Base-by-base conservation (phyloP, 2,113 vertebrate genomes). In the Bagarius yarrelli region DNA sequence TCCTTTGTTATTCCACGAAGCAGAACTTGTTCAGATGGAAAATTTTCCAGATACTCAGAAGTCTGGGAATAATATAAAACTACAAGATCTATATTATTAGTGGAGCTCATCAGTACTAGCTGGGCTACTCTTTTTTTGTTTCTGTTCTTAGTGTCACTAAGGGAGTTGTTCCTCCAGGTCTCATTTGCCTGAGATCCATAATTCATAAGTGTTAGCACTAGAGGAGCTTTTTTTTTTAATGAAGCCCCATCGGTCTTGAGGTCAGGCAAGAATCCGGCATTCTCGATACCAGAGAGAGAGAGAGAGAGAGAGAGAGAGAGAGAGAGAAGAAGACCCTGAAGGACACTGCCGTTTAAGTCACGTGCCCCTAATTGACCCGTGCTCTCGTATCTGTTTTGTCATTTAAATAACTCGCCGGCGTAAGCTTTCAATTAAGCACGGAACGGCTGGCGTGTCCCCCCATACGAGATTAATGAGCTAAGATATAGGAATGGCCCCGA, bases 401-500 rank as follows among this genome's bases (percentile, higher is more conserved):
- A 93, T 93, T 92, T 93, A 92, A 93, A 93, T 93, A 92, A 92
- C 91, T 92, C 92, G 90, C 91, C 90, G 92, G 91, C 82, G 89
- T 90, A 88, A 92, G 91, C 91, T 92, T 92, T 93, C 91, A 93
- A 93, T 93, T 93, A 93, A 91, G 90, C 87, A 83, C 72, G 87
- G 91, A 89, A 88, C 89, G 87, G 80, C 87, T 87, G 89, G 85
- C 85, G 89, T 87, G 89, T 89, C 89, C 9, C 44, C 69, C 87
- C 85, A 89, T 85, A 81, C 91, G 89, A 92, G 93, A 94, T 93
- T 91, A 91, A 94, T 93, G 92, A 90, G 88, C 90, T 85, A 84
- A 90, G 91, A 92, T 93, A 94, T 94, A 91, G 91, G 91, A 93
- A 89, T 91, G 91, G 90, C 88, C 88, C 86, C 86, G 91, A 90